A percentile compares a stretch with the other conserved stretches of the same genome.
phyloP scores from a whole-genome alignment of 2,888 invertebrate genomes.

The Melanchra persicariae region DNA sequence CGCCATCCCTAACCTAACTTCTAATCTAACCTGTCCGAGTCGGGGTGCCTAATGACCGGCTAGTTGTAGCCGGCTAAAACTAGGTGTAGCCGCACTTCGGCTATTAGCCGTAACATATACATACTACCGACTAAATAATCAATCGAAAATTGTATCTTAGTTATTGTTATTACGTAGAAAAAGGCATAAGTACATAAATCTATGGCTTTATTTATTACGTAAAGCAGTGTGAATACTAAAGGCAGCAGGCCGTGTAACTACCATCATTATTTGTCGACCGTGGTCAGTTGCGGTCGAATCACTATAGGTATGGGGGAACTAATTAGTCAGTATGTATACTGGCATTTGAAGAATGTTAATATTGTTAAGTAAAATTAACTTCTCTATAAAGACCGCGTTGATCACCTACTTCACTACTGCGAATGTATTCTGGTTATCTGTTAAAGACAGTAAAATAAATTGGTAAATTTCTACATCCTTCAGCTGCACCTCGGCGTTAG shows the following conservation, averaged over 20 bases:
- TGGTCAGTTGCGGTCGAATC: conserved; percentile 46
- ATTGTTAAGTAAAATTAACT: conserved; percentile 10
- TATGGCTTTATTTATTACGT: conserved; percentile 78
- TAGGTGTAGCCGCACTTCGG: too few species aligned
- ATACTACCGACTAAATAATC: not conserved
- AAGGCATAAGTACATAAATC: not conserved
- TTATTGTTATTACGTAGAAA: conserved; percentile 32
- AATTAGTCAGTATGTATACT: conserved; percentile 31
- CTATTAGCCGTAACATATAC: too few species aligned
- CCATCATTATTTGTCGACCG: conserved; percentile 76
- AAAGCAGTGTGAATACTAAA: conserved; percentile 77
- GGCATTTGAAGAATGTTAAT: conserved; percentile 14
- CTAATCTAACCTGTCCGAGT: too few species aligned
- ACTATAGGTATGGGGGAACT: conserved; percentile 27
- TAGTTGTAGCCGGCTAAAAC: too few species aligned
- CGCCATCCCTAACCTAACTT: too few species aligned
- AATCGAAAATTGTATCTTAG: not conserved
- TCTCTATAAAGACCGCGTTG: not conserved
- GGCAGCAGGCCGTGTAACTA: conserved; percentile 80
- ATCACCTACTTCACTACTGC: not conserved
- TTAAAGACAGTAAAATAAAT: not conserved
- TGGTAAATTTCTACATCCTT: not conserved
- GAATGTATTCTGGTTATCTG: not conserved
- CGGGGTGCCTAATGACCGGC: too few species aligned
- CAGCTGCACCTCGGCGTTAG: not conserved